Conservation (phyloP, 2,113 vertebrate genomes). For the Galeopterus variegatus region DNA sequence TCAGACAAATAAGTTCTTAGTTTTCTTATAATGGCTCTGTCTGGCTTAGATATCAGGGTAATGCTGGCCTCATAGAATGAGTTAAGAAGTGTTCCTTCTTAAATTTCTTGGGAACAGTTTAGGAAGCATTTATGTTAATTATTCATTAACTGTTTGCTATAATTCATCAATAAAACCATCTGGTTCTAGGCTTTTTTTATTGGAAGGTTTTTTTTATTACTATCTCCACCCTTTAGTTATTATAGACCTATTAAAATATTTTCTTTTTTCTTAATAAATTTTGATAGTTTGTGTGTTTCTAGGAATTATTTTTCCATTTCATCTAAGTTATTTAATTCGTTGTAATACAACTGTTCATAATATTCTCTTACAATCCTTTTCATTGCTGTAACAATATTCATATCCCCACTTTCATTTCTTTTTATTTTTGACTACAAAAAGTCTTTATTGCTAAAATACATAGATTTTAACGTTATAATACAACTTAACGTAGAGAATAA, state of each 20-base stretch:
- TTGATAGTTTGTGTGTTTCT: background rate
- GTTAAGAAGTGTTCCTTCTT: background rate
- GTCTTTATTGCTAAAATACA: no score
- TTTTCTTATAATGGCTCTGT: background rate
- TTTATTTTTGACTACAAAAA: no score
- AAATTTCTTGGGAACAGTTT: background rate
- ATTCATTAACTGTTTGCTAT: background rate
- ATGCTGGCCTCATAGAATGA: background rate
- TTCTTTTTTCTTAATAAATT: background rate
- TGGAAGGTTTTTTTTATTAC: background rate
- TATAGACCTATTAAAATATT: background rate
- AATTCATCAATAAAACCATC: background rate
- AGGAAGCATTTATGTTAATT: background rate
- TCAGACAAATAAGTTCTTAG: background rate
- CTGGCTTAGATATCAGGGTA: background rate
- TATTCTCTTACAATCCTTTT: background rate
- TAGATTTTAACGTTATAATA: no score
- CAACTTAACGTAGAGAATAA: no score
- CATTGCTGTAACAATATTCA: background rate
- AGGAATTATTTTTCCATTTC: background rate
- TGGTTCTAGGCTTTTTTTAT: background rate
- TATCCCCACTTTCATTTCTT: background rate
- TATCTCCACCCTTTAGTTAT: background rate
- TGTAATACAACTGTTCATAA: background rate
- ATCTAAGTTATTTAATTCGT: background rate